Evolutionary conservation across 1,140 invertebrate genomes (phyloP), one percentile per base, ranked within the genome.

Genomic region (Nixonia krombeini): DNA sequence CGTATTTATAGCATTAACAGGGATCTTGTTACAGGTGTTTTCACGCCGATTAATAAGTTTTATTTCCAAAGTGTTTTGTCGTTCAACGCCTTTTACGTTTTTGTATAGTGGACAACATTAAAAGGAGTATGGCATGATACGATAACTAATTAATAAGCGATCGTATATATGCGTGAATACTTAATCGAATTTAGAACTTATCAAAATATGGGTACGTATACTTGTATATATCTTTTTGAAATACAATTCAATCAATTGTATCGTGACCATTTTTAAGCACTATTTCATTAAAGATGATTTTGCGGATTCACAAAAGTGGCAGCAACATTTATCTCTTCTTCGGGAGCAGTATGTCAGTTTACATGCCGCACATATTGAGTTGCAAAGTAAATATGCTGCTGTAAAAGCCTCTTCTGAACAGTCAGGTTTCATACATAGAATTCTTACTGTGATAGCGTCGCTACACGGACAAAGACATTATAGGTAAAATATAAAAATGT

Each of bases 321-420:
- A 96, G 79, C 93, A 94, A 73, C 95, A 97, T 79, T 86, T 98
- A 63, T 82, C 89, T 29, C 85, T 98, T 41, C 84, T 98, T 29
- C 90, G 94, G 76, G 93, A 96, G 71, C 94, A 98, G 79, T 97
- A 97, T 85, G 90, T 94, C 0, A 96, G 96, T 83, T 86, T 98
- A 9, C 94, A 96, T 76, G 88, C 88, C n/a, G 89, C 90, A 57
- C 91, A 93, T 75, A 88, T 88, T 2, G 94, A 96, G 68, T 78
- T 97, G 4, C 93, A 97, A 79, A 89, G 90, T 56, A 94, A 95
- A 79, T 94, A 94, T 77, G 92, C 92, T 41, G 86, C 92, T 21
- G 85, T 87, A n/a, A 88, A 90, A 49, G 90, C 92, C 8, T 86
- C 89, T 1, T 84, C 82, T 41, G 75, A 85, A 47, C 86, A 89